phyloP scores from a whole-genome alignment of 2,888 invertebrate genomes.

The Melipona beecheii region DNA sequence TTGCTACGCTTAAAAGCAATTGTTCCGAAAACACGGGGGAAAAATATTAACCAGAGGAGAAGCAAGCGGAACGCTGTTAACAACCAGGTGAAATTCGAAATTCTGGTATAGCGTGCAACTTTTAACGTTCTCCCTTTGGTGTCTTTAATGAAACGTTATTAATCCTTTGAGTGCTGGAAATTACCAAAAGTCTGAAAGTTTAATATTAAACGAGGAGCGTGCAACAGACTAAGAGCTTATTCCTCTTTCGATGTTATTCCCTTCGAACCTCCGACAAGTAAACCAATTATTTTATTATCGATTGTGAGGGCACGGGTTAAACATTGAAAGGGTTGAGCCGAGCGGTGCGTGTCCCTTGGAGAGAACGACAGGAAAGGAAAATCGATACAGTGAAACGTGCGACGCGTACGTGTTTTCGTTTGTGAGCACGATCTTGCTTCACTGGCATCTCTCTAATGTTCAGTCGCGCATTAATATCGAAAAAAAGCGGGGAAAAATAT shows the following conservation, averaged over 20 bases:
- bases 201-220: too few species aligned
- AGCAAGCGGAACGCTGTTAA: neutral
- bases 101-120: neutral
- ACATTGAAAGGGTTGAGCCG: neutral
- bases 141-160: constrained; percentile 11
- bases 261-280: too few species aligned
- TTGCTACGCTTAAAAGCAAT: neutral
- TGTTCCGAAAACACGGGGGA: neutral
- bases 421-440: neutral
- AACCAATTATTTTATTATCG: too few species aligned
- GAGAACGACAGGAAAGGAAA: neutral
- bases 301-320: too few species aligned
- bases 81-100: neutral
- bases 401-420: neutral
- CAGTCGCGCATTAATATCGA: constrained; percentile 2
- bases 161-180: neutral
- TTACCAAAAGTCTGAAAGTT: too few species aligned
- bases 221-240: too few species aligned
- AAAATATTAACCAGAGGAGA: neutral
- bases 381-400: constrained; percentile 18
- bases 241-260: too few species aligned
- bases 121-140: constrained; percentile 4
- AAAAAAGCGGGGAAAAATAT: neutral
- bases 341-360: neutral
- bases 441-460: neutral